These are phyloP conservation scores for Moxostoma hubbsi DNA, from an alignment of 2,797 vertebrate species.

Conservation along the genomic window DNA sequence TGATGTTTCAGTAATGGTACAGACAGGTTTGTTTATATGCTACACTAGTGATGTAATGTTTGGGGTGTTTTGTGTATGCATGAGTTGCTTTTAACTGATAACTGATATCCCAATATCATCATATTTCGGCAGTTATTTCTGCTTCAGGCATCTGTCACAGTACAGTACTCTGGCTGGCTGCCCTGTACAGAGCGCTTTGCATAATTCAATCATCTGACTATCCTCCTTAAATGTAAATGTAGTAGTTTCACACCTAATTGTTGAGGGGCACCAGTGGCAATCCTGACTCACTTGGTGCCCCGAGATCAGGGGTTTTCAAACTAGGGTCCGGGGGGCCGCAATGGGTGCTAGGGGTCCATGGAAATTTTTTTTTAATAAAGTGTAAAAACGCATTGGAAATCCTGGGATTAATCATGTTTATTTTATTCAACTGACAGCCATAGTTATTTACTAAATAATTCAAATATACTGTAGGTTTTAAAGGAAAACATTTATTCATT, in stretches of 20 bases:
- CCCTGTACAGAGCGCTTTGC: conserved; percentile 6
- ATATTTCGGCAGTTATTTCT: conserved; percentile 51
- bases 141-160: conserved; percentile 46
- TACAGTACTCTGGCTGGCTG: conserved; percentile 8
- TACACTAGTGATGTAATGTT: background rate
- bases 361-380: too few relatives aligned
- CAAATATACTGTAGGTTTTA: too few relatives aligned
- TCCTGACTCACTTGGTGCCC: too few relatives aligned
- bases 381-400: too few relatives aligned
- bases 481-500: too few relatives aligned
- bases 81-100: background rate
- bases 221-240: conserved; percentile 10
- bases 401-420: too few relatives aligned
- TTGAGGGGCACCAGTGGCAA: too few relatives aligned
- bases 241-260: background rate
- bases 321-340: too few relatives aligned
- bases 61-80: background rate
- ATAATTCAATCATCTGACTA: background rate
- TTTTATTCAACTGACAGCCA: too few relatives aligned
- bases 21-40: conserved; percentile 21
- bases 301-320: too few relatives aligned
- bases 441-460: too few relatives aligned
- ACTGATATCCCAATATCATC: conserved; percentile 35
- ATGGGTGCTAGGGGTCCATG: too few relatives aligned
- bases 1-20: conserved; percentile 4